These are phyloP conservation scores for Phanerotoma sp. DNA, from an alignment of 2,888 invertebrate species.

Conservation along the genomic window DNA sequence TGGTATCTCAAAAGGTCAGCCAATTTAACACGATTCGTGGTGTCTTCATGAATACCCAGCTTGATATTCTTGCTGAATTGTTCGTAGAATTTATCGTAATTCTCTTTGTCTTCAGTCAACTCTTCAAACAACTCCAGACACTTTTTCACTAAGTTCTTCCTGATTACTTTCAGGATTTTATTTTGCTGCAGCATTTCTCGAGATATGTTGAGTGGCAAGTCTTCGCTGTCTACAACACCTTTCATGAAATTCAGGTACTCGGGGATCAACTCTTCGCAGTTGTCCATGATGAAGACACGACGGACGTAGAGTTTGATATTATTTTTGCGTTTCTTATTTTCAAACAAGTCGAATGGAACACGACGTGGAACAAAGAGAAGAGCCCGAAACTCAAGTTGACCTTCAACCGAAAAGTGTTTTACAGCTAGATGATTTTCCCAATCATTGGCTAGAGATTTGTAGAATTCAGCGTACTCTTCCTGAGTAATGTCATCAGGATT, in stretches of 20 bases:
- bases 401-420: constrained; percentile 93
- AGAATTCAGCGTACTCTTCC: constrained; percentile 97
- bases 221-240: constrained; percentile 99
- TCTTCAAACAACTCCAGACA: constrained; percentile 97
- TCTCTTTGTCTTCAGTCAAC: constrained; percentile 93
- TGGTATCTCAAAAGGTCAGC: constrained; percentile 82
- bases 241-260: constrained; percentile 96
- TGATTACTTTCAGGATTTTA: constrained; percentile 98
- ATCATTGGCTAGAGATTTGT: constrained; percentile 96
- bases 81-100: constrained; percentile 98
- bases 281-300: constrained; percentile 99
- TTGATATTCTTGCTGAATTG: constrained; percentile 98
- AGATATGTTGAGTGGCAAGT: constrained; percentile 96
- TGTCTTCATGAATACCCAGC: constrained; percentile 97
- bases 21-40: constrained; percentile 89
- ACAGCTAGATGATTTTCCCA: constrained; percentile 98
- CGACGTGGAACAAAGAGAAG: constrained; percentile 89
- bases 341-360: constrained; percentile 96
- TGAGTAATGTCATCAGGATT: constrained; percentile 96
- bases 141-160: constrained; percentile 99
- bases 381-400: constrained; percentile 92
- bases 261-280: constrained; percentile 99
- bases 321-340: constrained; percentile 97
- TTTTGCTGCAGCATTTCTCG: constrained; percentile 99
- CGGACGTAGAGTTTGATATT: constrained; percentile 98